Percentiles rank a stretch among this genome's conserved stretches.
Conservation (phyloP, 2,113 vertebrate genomes). For the Macaca fascicularis region T2T-MFA8v1.1 NC_088387.1:112798501-112799000, state of each 20-base stretch:
- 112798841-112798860: not conserved
- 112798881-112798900: not conserved
- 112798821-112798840: fast-evolving
- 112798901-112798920: not conserved
- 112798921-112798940: fast-evolving
- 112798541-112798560: not conserved
- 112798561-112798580: not conserved
- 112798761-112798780: not conserved
- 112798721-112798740: not conserved
- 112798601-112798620: not conserved
- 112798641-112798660: not conserved
- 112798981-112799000: fast-evolving
- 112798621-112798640: not conserved
- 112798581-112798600: not conserved
- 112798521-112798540: not conserved
- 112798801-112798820: not conserved
- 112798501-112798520: not conserved
- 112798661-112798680: not conserved
- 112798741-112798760: not conserved
- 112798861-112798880: not conserved
- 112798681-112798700: not conserved
- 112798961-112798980: fast-evolving
- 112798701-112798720: not conserved
- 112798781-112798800: not conserved
- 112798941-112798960: fast-evolving